A percentile compares a stretch with the other conserved stretches of the same genome.
These are phyloP conservation scores for Romanogobio albipinnatus DNA, from an alignment of 2,113 vertebrate genomes.

Conservation along the genomic window DNA sequence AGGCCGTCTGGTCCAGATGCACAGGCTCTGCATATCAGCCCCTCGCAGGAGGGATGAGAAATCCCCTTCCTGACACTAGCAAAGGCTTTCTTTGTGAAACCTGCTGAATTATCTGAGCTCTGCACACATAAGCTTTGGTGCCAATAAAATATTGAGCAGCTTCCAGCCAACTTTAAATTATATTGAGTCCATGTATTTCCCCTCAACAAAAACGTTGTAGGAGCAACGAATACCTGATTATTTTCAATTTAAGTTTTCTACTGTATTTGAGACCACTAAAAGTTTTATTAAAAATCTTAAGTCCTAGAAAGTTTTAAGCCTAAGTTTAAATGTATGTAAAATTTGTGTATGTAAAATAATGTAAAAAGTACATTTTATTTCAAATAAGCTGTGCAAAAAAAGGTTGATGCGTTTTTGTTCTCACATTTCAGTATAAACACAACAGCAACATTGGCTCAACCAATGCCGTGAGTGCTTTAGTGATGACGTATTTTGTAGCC, in stretches of 20 bases:
- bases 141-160: slow-evolving; percentile 46
- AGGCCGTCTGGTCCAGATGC: slow-evolving; percentile 29
- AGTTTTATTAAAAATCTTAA: not conserved
- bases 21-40: slow-evolving; percentile 44
- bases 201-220: not conserved
- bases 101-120: slow-evolving; percentile 44
- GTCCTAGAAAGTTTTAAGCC: not conserved
- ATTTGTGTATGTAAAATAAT: too few relatives aligned
- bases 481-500: not conserved
- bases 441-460: not conserved
- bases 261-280: not conserved
- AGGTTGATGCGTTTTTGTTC: not conserved
- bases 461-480: not conserved
- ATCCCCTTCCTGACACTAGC: slow-evolving; percentile 47
- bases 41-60: slow-evolving; percentile 45
- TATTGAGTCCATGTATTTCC: slow-evolving; percentile 6
- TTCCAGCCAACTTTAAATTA: slow-evolving; percentile 44
- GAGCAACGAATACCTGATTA: not conserved
- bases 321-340: not conserved
- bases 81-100: slow-evolving; percentile 30
- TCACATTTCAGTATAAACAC: not conserved
- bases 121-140: slow-evolving; percentile 45
- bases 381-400: not conserved
- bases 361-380: not conserved
- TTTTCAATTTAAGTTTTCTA: not conserved